phyloP scores from a whole-genome alignment of 2,888 invertebrate genomes.

The Periphyllus acericola region DNA sequence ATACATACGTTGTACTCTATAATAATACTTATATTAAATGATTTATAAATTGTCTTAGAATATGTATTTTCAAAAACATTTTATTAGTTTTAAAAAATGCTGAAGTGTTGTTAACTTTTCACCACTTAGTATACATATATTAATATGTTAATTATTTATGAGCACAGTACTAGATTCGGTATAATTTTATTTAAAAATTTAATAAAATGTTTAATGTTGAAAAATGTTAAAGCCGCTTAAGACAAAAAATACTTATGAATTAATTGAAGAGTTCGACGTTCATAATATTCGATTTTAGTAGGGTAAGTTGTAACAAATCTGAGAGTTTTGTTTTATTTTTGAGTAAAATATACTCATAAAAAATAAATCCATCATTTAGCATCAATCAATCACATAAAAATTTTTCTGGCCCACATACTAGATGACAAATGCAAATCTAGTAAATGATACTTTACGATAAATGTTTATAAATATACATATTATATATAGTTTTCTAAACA shows the following conservation, averaged over 20 bases:
- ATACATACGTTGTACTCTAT: too few species aligned
- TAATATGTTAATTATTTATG: too few species aligned
- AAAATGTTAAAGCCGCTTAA: neutral
- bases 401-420: neutral
- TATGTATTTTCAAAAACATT: too few species aligned
- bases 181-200: neutral
- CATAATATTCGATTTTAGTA: neutral
- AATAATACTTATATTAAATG: too few species aligned
- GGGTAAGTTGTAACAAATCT: slow-evolving; percentile 8
- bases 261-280: neutral
- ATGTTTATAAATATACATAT: neutral
- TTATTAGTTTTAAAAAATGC: too few species aligned
- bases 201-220: neutral
- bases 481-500: slow-evolving; percentile 38
- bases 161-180: neutral
- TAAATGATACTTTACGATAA: slow-evolving; percentile 5
- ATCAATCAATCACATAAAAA: neutral
- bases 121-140: too few species aligned
- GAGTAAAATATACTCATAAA: neutral
- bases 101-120: too few species aligned
- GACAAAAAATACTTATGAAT: neutral
- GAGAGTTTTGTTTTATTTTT: slow-evolving; percentile 22
- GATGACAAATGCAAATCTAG: slow-evolving; percentile 11
- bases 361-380: slow-evolving; percentile 3
- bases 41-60: too few species aligned